A percentile compares a stretch with the other conserved stretches of the same genome.
Conservation (phyloP, 2,797 vertebrate genomes). For the Hoplostethus mediterraneus region DNA sequence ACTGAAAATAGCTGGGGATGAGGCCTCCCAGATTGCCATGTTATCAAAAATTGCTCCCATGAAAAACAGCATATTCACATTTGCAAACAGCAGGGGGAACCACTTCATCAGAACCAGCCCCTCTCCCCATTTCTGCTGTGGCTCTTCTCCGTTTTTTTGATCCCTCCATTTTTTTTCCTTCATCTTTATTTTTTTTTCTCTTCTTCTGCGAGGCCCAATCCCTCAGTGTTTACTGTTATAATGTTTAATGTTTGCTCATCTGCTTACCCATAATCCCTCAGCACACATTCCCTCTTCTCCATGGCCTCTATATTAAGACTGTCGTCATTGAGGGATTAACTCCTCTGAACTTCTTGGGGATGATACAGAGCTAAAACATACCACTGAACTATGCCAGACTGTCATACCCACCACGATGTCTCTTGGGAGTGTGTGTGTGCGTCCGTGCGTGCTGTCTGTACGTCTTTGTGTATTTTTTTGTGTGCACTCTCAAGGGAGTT, state of each 20-base stretch:
- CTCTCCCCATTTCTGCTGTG: slow-evolving; percentile 15
- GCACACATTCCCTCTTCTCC: slow-evolving; percentile 63
- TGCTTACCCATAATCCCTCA: slow-evolving; percentile 76
- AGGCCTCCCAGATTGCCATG: slow-evolving; percentile 64
- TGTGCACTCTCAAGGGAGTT: slow-evolving; percentile 21
- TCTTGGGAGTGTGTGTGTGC: slow-evolving; percentile 6
- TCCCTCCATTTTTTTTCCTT: neutral
- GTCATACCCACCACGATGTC: slow-evolving; percentile 22
- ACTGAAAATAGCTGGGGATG: slow-evolving; percentile 71
- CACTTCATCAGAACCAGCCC: slow-evolving; percentile 38
- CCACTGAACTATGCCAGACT: slow-evolving; percentile 42
- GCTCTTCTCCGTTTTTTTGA: slow-evolving; percentile 13
- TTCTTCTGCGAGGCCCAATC: slow-evolving; percentile 34
- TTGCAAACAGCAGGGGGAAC: slow-evolving; percentile 64
- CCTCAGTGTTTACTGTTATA: slow-evolving; percentile 73
- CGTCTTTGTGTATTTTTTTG: slow-evolving; percentile 8
- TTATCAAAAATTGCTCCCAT: slow-evolving; percentile 65
- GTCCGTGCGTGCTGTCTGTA: neutral
- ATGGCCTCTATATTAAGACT: slow-evolving; percentile 65
- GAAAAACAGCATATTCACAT: slow-evolving; percentile 63
- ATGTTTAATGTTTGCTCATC: slow-evolving; percentile 76
- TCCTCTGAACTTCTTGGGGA: slow-evolving; percentile 62
- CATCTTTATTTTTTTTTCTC: neutral
- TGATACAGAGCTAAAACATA: slow-evolving; percentile 52
- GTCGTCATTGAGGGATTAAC: slow-evolving; percentile 71